phyloP scores from a whole-genome alignment of 2,113 vertebrate genomes.

The Atrichornis clamosus region DNA sequence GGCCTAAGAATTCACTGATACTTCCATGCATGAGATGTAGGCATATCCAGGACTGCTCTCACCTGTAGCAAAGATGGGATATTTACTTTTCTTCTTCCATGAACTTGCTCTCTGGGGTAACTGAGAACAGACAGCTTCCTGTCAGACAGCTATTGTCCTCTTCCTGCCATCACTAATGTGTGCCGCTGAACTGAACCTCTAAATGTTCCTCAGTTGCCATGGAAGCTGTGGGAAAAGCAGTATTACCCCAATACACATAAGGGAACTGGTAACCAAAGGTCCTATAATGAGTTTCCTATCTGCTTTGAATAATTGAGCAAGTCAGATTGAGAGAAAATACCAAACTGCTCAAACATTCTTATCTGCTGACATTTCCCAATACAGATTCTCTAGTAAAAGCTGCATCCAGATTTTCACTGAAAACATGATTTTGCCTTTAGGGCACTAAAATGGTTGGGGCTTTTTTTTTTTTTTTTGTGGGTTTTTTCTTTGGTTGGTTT shows the following conservation, averaged over 20 bases:
- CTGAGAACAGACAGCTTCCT: neutral
- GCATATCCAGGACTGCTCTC: neutral
- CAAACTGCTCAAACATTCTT: neutral
- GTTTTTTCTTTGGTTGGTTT: neutral
- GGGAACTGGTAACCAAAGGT: neutral
- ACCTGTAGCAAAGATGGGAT: neutral
- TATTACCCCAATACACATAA: neutral
- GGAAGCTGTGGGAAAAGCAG: neutral
- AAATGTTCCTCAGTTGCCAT: constrained; percentile 12
- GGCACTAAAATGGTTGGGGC: neutral
- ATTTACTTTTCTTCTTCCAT: neutral
- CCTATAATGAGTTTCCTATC: neutral
- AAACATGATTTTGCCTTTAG: neutral
- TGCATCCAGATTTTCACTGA: neutral
- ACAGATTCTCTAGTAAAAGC: neutral
- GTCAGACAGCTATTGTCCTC: neutral
- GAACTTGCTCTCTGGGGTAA: neutral
- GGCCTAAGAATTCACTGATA: neutral
- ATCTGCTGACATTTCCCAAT: neutral
- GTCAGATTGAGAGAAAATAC: neutral
- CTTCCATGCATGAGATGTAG: neutral
- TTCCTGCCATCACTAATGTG: neutral
- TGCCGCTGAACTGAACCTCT: neutral
- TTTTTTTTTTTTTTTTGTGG: neutral
- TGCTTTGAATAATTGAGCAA: neutral